Evolutionary conservation across 23 tunicate genomes (phyloP).

Genomic region (Halocynthia aurantium): DNA sequence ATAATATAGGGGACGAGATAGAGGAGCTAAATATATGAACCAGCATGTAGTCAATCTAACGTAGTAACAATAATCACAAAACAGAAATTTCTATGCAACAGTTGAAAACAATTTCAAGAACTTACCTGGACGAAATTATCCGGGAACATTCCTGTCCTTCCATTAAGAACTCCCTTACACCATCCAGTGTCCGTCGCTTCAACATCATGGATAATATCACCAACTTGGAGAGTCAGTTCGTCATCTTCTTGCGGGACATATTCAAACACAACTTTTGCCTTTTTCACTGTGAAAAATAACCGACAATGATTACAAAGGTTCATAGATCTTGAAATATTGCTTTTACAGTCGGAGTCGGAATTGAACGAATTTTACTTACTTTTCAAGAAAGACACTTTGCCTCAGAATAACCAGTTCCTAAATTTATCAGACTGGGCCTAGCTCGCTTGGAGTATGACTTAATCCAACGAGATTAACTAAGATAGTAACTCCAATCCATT

Average conservation of each 20-base stretch:
- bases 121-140: conserved; percentile 85
- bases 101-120: background rate
- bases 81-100: background rate
- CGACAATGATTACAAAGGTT: too few species aligned
- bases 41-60: background rate
- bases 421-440: too few species aligned
- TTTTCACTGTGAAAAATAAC: conserved; percentile 21
- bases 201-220: conserved; percentile 58
- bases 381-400: too few species aligned
- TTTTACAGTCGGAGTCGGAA: too few species aligned
- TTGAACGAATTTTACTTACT: too few species aligned
- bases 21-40: background rate
- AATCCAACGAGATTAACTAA: too few species aligned
- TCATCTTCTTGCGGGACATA: conserved; percentile 70
- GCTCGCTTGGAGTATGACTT: too few species aligned
- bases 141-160: conserved; percentile 86
- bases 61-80: background rate
- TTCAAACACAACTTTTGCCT: conserved; percentile 67
- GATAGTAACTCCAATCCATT: too few species aligned
- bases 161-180: conserved; percentile 74
- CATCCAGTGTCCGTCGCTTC: conserved; percentile 79
- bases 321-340: too few species aligned
- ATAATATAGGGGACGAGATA: too few species aligned
- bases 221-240: conserved; percentile 60
- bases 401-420: too few species aligned